Conservation (phyloP, 2,113 vertebrate species). For the Alligator sinensis region DNA sequence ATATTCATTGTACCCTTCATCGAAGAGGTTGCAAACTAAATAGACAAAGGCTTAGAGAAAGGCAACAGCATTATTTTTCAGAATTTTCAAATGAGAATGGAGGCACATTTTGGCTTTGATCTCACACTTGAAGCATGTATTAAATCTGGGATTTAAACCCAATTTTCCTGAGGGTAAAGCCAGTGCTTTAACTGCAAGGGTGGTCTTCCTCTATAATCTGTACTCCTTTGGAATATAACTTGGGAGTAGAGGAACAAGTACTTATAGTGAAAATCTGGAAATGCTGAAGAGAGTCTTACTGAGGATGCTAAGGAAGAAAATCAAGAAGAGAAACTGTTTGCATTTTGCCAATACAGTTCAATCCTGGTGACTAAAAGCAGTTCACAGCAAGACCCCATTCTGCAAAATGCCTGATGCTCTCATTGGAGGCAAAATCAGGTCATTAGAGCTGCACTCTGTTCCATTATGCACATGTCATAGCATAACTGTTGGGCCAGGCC, state of each 20-base stretch:
- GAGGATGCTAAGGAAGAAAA: background rate
- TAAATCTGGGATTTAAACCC: background rate
- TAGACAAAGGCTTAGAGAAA: background rate
- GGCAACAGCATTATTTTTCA: background rate
- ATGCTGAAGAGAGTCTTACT: background rate
- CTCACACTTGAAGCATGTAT: background rate
- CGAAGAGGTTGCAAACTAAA: background rate
- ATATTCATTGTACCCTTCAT: background rate
- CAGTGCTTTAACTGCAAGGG: background rate
- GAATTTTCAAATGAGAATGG: background rate
- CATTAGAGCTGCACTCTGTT: background rate
- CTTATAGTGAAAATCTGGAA: background rate
- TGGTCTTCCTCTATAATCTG: background rate
- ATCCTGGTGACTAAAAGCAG: background rate
- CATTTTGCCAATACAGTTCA: background rate
- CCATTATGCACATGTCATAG: background rate
- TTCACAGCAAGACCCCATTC: background rate
- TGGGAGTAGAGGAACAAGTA: background rate
- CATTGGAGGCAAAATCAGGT: background rate
- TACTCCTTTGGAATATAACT: background rate
- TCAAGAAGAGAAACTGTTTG: background rate
- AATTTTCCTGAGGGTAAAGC: background rate
- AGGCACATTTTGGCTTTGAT: background rate
- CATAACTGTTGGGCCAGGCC: too few relatives aligned
- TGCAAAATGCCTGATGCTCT: background rate